Base-by-base conservation (phyloP, 2,113 vertebrate genomes). In the Girardinichthys multiradiatus region DNA sequence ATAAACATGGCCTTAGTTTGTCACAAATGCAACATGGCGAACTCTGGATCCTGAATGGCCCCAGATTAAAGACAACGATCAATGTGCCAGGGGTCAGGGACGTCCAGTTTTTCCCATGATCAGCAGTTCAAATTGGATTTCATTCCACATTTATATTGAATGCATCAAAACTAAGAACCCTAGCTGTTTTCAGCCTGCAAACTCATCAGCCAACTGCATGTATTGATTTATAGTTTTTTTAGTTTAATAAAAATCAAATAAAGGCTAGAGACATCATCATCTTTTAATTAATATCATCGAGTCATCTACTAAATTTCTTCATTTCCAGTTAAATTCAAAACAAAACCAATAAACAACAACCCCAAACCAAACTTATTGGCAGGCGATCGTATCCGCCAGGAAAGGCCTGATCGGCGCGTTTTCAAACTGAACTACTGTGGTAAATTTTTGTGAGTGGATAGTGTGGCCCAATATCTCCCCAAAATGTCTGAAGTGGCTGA, bases 1-100 rank as follows among this genome's bases (percentile, higher is more conserved):
- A 21, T 54, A n/a, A 62, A 42, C n/a, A 61, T 45, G 66, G 30
- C 59, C 9, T 15, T 65, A 30, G 63, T 75, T 81, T 2, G 31
- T 66, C 68, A 70, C 54, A 61, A 48, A 33, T 61, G 63, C 62
- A n/a, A 28, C 17, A 42, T 73, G 57, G 63, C 27, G 58, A 58
- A 45, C 51, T 72, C 68, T n/a, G 24, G 48, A 10, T 54, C 4
- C 2, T 45, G 42, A 45, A 15, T 19, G 42, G 4, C 19, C 7
- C 4, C 42, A 45, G 42, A 45, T 45, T 45, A 45, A 17, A 45
- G 17, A 45, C 21, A 51, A 51, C 48, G 8, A 54, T 54, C 48
- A 54, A 54, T 54, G 7, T 24, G 48, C 7, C 48, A n/a, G 48
- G 7, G 48, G 17, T 54, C 17, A 54, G 48, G 2, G 10, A 9